Evolutionary conservation across 2,113 vertebrate species (phyloP), one percentile per base, ranked within the genome.

Genomic region (Ailurus styani): DNA sequence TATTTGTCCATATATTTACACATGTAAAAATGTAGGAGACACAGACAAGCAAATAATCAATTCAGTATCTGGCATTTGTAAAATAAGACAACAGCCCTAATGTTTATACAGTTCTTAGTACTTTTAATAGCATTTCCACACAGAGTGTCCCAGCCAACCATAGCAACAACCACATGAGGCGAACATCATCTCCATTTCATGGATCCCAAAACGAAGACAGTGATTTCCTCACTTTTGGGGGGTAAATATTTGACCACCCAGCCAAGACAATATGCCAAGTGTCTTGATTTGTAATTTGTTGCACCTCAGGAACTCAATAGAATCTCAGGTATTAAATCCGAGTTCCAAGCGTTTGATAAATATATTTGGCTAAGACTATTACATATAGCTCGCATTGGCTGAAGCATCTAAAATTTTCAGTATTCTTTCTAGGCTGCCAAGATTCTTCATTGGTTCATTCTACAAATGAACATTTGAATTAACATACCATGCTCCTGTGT

Each of bases 1-100:
- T 47, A 97, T 96, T 93, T 97, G 45, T 87, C 78, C 89, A 64
- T 97, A 96, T 98, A 97, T 97, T 98, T 97, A 94, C 40, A 94
- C 94, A 91, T 79, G 90, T 75, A 79, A 97, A 97, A 94, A 90
- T 42, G 85, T 91, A 47, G 81, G 90, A 95, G 88, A 97, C 98
- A 96, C 91, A 89, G 97, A 96, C 92, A 98, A 96, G 96, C 34
- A 68, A 60, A 75, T 78, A 93, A 97, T 98, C 90, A 91, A 95
- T 82, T 50, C 64, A 54, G 93, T 96, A 95, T 90, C 68, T 87
- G 90, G 2, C 47, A 73, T 89, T 94, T 96, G 86, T 87, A 93
- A 98, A 97, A 97, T 91, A 97, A 98, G 72, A 96, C 66, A 94
- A 40, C 87, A 90, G n/a, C 52, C 40, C 47, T 66, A 15, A 72